Evolutionary conservation across 2,113 vertebrate species (phyloP).

Genomic region (Elephas maximus): DNA sequence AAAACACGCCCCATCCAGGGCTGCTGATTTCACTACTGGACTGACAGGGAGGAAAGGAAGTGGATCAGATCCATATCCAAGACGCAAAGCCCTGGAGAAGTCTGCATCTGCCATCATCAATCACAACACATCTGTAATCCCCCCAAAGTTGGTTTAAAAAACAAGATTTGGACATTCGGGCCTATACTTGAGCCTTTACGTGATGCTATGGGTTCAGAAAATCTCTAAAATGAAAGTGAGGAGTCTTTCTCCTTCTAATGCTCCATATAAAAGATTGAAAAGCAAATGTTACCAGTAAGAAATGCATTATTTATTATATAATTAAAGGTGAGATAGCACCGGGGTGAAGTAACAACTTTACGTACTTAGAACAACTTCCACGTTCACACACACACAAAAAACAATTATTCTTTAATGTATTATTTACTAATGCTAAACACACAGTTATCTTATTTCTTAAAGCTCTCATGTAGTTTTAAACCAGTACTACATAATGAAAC

Average conservation of each 20-base stretch:
- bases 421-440: slow-evolving; percentile 77
- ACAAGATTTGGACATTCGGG: neutral
- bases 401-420: slow-evolving; percentile 73
- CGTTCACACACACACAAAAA: slow-evolving; percentile 46
- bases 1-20: neutral
- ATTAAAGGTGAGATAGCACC: slow-evolving; percentile 58
- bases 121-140: neutral
- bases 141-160: neutral
- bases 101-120: neutral
- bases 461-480: slow-evolving; percentile 71
- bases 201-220: neutral
- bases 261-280: slow-evolving; percentile 1
- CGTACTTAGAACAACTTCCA: slow-evolving; percentile 29
- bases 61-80: neutral
- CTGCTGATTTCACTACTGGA: neutral
- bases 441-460: slow-evolving; percentile 70
- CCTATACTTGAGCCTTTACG: neutral
- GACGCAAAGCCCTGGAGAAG: neutral
- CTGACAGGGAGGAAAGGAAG: neutral
- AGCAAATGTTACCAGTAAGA: slow-evolving; percentile 65
- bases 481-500: slow-evolving; percentile 73
- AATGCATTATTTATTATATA: slow-evolving; percentile 76
- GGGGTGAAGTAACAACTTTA: slow-evolving; percentile 65
- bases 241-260: slow-evolving; percentile 58
- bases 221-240: slow-evolving; percentile 40